Base-by-base conservation (phyloP, 2,797 vertebrate species). In the Danio jaintianensis region DNA sequence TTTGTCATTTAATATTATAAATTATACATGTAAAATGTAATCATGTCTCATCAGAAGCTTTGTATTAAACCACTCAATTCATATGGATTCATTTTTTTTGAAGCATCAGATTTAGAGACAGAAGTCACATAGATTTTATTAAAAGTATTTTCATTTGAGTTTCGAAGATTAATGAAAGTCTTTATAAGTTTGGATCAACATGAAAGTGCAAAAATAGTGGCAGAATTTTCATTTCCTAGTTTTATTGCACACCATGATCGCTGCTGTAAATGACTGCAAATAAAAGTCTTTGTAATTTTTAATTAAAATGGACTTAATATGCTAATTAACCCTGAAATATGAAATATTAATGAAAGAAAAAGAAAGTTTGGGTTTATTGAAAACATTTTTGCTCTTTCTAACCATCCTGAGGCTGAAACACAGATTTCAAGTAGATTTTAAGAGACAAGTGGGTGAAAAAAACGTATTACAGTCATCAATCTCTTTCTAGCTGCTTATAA, bases 401-500 rank as follows among this genome's bases (percentile, higher is more conserved):
- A 40, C 29, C 4, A 71, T 20, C 18, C 1, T 10, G 4, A 52
- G 36, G 29, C 47, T 55, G n/a, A 13, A 69, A 69, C 22, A 69
- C 29, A 7, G 52, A 52, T n/a, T 40, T 55, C 29, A 55, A 12
- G 29, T 18, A 4, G 6, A 68, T 20, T 68, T 68, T 36, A 36
- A 50, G 22, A 13, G 48, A 40, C 1, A n/a, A 7, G 16, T 0
- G 6, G n/a, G 16, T 29, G 64, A n/a, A 70, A 53, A 0, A 7
- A 15, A 22, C 2, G 1, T 18, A 13, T 42, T 55, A 38, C 48
- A 40, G n/a, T 40, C 50, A 55, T 68, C 50, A 40, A 56, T 6
- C 42, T 73, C 70, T 36, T 59, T 47, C 70, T 59, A 22, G 12
- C 18, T 45, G 16, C 29, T 71, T n/a, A 9, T 12, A 5, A 73